Conservation (phyloP, 2,113 vertebrate genomes). For the Pterocles gutturalis region DNA sequence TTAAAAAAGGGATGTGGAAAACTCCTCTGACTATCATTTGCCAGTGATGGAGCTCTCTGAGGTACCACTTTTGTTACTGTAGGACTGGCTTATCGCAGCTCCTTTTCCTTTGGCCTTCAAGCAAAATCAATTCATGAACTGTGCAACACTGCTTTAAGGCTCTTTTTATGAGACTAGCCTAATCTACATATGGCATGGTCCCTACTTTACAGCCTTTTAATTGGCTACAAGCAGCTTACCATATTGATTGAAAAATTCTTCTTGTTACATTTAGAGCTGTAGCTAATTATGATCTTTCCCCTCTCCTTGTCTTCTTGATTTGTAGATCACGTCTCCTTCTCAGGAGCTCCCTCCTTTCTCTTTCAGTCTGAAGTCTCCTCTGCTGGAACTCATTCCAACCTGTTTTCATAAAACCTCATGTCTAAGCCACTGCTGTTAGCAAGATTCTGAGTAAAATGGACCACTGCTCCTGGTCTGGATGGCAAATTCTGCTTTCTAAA, state of each 20-base stretch:
- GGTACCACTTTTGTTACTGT: neutral
- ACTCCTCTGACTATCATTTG: neutral
- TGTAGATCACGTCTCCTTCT: neutral
- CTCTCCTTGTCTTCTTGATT: conserved; percentile 30
- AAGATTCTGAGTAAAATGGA: neutral
- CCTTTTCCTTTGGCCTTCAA: neutral
- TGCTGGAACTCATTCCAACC: neutral
- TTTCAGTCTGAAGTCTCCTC: neutral
- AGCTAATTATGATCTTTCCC: conserved; percentile 40
- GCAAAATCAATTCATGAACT: conserved; percentile 65
- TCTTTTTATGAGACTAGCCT: conserved; percentile 59
- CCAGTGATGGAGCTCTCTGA: neutral
- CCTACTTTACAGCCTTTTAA: conserved; percentile 57
- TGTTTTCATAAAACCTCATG: neutral
- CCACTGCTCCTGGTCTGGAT: neutral
- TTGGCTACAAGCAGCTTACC: conserved; percentile 54
- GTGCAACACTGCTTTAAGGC: conserved; percentile 53
- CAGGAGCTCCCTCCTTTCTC: neutral
- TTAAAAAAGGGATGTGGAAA: neutral
- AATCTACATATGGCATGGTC: conserved; percentile 49
- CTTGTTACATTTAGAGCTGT: conserved; percentile 30
- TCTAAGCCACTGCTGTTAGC: neutral
- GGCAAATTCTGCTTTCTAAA: neutral
- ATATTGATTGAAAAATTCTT: conserved; percentile 62
- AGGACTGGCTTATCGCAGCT: conserved; percentile 12